Conservation (phyloP, 2,113 vertebrate genomes). For the Dipodomys merriami region DNA sequence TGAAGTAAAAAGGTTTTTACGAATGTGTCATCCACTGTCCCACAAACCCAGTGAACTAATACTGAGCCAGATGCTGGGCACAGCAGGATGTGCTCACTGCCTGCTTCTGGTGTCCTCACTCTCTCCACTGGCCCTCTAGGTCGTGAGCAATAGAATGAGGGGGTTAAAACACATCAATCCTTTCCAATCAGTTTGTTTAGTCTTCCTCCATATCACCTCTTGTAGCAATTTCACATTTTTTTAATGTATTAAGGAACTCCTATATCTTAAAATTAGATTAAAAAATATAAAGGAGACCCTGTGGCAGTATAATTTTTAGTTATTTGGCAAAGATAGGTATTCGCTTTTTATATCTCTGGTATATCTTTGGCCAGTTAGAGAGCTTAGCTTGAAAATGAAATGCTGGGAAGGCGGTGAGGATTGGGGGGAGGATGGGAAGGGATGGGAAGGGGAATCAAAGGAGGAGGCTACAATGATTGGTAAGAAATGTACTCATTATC, state of each 20-base stretch:
- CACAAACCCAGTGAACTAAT: fast-evolving
- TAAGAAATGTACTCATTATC: no score
- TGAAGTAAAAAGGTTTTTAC: neutral
- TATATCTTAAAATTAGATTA: constrained; percentile 24
- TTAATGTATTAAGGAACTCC: neutral
- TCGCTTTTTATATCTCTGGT: constrained; percentile 41
- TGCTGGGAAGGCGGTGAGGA: no score
- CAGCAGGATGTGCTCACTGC: fast-evolving
- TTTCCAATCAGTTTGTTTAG: neutral
- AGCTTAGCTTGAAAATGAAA: constrained; percentile 35
- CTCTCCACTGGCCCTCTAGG: neutral
- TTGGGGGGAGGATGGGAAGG: no score
- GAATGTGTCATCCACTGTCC: fast-evolving
- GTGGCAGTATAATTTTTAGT: constrained; percentile 13
- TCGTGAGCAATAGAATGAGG: neutral
- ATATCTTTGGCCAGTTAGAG: neutral
- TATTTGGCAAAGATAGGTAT: constrained; percentile 58
- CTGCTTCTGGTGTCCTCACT: fast-evolving
- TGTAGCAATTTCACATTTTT: constrained; percentile 28
- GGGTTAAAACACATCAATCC: neutral
- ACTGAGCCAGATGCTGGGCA: fast-evolving
- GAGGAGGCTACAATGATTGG: no score
- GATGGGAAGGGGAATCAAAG: no score
- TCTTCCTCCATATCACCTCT: neutral
- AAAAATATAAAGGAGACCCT: constrained; percentile 31